A percentile compares a stretch with the other conserved stretches of the same genome.
phyloP scores from a whole-genome alignment of 1,140 invertebrate genomes.

The Thaumatotibia leucotreta region DNA sequence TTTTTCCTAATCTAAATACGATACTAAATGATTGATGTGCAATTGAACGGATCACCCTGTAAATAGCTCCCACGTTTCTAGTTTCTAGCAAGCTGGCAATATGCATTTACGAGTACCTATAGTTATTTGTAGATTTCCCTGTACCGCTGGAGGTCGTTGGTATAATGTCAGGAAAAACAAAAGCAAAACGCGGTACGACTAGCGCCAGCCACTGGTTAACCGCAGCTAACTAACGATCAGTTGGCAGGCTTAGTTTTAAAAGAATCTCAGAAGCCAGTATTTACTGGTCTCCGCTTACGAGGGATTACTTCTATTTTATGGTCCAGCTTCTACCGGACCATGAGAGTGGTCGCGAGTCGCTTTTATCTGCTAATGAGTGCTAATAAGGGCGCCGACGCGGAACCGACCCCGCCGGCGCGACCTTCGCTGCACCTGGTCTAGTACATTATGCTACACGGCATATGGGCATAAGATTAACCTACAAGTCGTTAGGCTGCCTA shows the following conservation, averaged over 20 bases:
- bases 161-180: not conserved
- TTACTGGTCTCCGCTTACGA: not conserved
- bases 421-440: slow-evolving; percentile 8
- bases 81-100: too few relatives aligned
- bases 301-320: not conserved
- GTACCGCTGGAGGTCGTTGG: not conserved
- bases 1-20: too few relatives aligned
- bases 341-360: slow-evolving; percentile 7
- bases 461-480: slow-evolving; percentile 2
- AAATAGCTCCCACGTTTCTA: too few relatives aligned
- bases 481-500: not conserved
- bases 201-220: not conserved
- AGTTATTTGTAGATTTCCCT: not conserved
- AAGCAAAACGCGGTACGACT: not conserved
- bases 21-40: too few relatives aligned
- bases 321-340: not conserved
- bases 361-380: slow-evolving; percentile 17
- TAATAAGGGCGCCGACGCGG: slow-evolving; percentile 17
- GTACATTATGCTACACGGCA: not conserved
- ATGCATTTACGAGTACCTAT: too few relatives aligned
- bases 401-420: not conserved
- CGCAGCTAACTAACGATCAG: not conserved
- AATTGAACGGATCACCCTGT: too few relatives aligned
- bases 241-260: not conserved
- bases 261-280: not conserved